Evolutionary conservation across 2,113 vertebrate genomes (phyloP), one percentile per base, ranked within the genome.

Genomic region (Osmerus eperlanus): DNA sequence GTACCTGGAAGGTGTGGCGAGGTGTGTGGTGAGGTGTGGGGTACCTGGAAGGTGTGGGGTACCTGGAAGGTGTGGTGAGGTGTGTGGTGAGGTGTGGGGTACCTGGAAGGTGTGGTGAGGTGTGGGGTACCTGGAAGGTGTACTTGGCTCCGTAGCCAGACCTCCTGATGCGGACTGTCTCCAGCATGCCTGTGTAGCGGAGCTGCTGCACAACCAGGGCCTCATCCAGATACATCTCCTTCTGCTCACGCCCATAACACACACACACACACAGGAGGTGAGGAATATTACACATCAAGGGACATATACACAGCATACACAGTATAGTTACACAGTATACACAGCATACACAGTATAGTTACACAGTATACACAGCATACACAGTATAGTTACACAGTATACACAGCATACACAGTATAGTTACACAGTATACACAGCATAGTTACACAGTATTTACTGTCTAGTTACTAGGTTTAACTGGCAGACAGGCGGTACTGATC

Each of bases 111-210:
- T 36, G 32, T 6, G 32, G 32, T 36, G 32, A 36, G 32, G 32
- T 36, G 32, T 36, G 32, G 4, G 32, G 32, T 36, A 36, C 32
- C 32, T 36, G 95, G 86, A 98, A 98, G 0, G 94, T 94, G 41
- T 97, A 99, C 83, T 99, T 99, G 83, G 97, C 96, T 21, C 96
- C 96, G 55, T 99, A 99, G 74, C 97, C 97, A 0, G 97, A 99
- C 71, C 95, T 93, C 69, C 97, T 92, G 84, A 99, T 99, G 3
- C 97, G 90, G 79, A 99, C 97, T 0, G 97, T 99, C 87, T 99
- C 97, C 75, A 99, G 88, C 97, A 99, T 99, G 68, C 97, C 97
- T 0, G 97, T 99, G 89, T 99, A 99, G 68, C 95, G 91, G 73
- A 99, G 84, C 92, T 99, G 97, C 88, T 98, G 97, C 74, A 99